Conservation (phyloP, 2,797 vertebrate species). For the Tenualosa thibaudeaui region DNA sequence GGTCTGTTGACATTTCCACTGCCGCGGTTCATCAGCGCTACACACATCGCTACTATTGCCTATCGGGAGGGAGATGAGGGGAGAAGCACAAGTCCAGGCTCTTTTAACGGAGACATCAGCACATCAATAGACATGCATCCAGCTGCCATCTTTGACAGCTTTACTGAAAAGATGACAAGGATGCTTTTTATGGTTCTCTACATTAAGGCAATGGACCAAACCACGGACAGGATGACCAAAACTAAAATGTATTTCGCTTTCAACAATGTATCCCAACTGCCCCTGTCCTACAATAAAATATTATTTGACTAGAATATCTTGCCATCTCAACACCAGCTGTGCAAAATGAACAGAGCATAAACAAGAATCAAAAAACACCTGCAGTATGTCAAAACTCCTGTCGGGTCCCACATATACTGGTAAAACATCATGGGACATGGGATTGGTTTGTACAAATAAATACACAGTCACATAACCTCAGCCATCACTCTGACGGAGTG, state of each 20-base stretch:
- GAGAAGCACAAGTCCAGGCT: not conserved
- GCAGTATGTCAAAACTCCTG: not conserved
- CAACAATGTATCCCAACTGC: not conserved
- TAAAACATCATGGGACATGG: not conserved
- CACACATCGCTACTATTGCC: no score
- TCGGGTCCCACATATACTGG: not conserved
- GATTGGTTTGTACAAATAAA: not conserved
- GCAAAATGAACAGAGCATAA: not conserved
- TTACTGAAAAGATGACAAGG: not conserved
- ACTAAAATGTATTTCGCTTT: not conserved
- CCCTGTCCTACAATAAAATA: not conserved
- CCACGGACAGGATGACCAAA: not conserved
- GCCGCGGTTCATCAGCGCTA: not conserved
- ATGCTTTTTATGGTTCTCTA: not conserved
- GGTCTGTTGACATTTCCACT: constrained; percentile 45
- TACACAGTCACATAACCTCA: not conserved
- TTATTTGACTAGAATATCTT: not conserved
- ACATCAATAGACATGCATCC: not conserved
- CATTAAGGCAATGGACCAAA: not conserved
- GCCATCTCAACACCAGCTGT: not conserved
- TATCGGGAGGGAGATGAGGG: not conserved
- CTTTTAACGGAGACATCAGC: not conserved
- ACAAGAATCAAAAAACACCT: constrained; percentile 6
- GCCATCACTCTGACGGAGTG: not conserved
- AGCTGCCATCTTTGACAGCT: not conserved